Conservation (phyloP, 2,113 vertebrate species). For the Paratilapia polleni region DNA sequence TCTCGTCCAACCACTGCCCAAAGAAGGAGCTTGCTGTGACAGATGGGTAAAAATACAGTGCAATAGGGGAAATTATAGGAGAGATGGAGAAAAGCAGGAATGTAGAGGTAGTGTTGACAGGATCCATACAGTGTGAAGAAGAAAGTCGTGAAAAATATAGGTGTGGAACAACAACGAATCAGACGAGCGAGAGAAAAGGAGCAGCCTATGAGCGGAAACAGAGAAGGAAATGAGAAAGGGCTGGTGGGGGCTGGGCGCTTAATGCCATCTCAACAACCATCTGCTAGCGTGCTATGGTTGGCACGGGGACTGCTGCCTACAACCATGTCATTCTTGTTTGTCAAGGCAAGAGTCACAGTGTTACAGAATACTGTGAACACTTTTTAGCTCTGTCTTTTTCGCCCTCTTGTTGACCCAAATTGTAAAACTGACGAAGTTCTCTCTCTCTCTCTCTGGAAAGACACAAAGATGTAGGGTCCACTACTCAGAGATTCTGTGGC, state of each 20-base stretch:
- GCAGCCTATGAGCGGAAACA: slow-evolving; percentile 31
- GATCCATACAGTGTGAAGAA: background rate
- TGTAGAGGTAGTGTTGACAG: background rate
- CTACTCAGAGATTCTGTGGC: background rate
- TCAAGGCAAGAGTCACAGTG: slow-evolving; percentile 52
- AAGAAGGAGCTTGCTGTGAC: slow-evolving; percentile 10
- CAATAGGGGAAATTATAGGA: slow-evolving; percentile 4
- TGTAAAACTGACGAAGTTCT: slow-evolving; percentile 2
- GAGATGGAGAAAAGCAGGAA: background rate
- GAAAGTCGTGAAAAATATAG: background rate
- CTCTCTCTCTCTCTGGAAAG: background rate
- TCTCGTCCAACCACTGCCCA: slow-evolving; percentile 11
- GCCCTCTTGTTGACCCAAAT: slow-evolving; percentile 35
- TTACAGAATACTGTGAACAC: slow-evolving; percentile 18
- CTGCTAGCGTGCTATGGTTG: slow-evolving; percentile 64
- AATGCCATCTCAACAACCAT: slow-evolving; percentile 63
- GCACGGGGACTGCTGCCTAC: slow-evolving; percentile 58
- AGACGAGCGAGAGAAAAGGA: slow-evolving; percentile 10
- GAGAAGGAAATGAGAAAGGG: slow-evolving; percentile 18
- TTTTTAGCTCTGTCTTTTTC: slow-evolving; percentile 7
- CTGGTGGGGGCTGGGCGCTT: slow-evolving; percentile 39
- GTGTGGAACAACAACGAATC: background rate
- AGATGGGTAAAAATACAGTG: slow-evolving; percentile 24
- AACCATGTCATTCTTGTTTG: slow-evolving; percentile 62
- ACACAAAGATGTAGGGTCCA: slow-evolving; percentile 18